Evolutionary conservation across 2,113 vertebrate genomes (phyloP).

Genomic region (Bombycilla garrulus): DNA sequence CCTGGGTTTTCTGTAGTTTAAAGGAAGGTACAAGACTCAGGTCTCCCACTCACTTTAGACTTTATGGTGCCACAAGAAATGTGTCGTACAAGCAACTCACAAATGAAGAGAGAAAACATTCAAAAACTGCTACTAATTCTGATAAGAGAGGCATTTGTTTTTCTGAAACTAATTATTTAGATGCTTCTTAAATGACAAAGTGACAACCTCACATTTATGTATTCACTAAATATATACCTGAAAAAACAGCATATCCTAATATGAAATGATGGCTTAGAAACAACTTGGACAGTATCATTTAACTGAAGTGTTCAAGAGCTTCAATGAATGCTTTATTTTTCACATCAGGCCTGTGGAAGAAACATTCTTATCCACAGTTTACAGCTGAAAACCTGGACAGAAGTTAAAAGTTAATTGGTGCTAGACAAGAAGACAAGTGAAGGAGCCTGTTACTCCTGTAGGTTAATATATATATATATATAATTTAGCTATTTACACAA

Average conservation of each 20-base stretch:
- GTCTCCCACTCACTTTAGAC: not conserved
- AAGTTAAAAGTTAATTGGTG: not conserved
- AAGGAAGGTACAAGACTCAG: not conserved
- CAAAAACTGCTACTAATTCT: not conserved
- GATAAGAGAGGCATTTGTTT: not conserved
- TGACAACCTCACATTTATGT: not conserved
- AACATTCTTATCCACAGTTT: not conserved
- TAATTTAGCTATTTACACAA: not conserved
- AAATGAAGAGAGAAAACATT: not conserved
- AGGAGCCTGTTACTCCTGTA: not conserved
- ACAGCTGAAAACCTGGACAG: not conserved
- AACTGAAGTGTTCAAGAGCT: not conserved
- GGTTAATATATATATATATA: not conserved
- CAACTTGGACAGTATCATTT: not conserved
- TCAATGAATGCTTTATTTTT: not conserved
- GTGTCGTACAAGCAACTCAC: not conserved
- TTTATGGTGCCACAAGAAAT: not conserved
- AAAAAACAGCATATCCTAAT: not conserved
- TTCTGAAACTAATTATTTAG: not conserved
- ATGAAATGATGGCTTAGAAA: not conserved
- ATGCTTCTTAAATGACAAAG: not conserved
- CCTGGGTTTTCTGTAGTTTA: not conserved
- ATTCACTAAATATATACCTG: not conserved
- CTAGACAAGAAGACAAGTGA: not conserved
- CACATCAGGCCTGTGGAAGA: not conserved